A percentile compares a stretch with the other conserved stretches of the same genome.
Conservation (phyloP, 1,140 invertebrate genomes). For the Epicauta chinensis region DNA sequence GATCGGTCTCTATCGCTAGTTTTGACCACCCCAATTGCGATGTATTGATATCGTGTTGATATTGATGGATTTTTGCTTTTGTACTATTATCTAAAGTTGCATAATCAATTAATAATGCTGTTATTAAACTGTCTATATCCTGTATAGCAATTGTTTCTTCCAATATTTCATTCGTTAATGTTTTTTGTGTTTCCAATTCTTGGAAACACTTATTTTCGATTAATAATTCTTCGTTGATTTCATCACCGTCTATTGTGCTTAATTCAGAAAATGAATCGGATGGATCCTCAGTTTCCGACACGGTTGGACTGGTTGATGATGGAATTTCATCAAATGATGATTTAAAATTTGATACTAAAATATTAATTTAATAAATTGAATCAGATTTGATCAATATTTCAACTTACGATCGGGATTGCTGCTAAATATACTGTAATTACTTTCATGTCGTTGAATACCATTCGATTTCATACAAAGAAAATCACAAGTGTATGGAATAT, state of each 20-base stretch:
- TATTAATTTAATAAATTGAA: not conserved
- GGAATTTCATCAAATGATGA: constrained; percentile 25
- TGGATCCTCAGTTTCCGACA: constrained; percentile 29
- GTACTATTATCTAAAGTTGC: constrained; percentile 49
- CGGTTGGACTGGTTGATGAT: constrained; percentile 31
- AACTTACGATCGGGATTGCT: constrained; percentile 30
- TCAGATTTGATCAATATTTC: not conserved
- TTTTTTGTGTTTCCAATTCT: constrained; percentile 36
- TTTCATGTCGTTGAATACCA: constrained; percentile 31
- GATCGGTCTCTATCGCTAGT: constrained; percentile 58
- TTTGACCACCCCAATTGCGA: constrained; percentile 60
- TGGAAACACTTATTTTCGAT: constrained; percentile 38
- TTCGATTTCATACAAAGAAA: constrained; percentile 40
- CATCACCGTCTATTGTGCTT: constrained; percentile 34
- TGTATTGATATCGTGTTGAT: constrained; percentile 59
- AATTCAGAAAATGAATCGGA: constrained; percentile 30
- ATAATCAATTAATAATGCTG: constrained; percentile 48
- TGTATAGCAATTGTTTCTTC: constrained; percentile 24
- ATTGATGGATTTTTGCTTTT: constrained; percentile 46
- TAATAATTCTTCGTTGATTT: constrained; percentile 31
- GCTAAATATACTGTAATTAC: constrained; percentile 31
- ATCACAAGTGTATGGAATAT: constrained; percentile 43
- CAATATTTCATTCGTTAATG: constrained; percentile 26
- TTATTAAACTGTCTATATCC: constrained; percentile 24
- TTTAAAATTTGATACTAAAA: constrained; percentile 9